phyloP scores from a whole-genome alignment of 2,888 invertebrate species.

The Melanchra persicariae region DNA sequence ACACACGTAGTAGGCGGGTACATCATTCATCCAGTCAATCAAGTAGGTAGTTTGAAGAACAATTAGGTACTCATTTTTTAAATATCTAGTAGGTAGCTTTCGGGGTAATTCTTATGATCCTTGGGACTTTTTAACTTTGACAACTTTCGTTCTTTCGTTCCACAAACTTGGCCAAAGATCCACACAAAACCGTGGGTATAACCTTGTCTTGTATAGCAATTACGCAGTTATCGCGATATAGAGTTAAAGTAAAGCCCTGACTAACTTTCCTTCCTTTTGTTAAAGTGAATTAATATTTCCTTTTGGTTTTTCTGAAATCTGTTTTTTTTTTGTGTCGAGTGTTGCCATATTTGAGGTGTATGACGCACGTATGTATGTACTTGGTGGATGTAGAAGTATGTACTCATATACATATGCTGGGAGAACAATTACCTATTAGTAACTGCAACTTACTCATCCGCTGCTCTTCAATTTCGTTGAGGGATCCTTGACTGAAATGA shows the following conservation, averaged over 20 bases:
- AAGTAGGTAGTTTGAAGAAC: not conserved
- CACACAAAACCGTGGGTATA: too few species aligned
- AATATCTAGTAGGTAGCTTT: not conserved
- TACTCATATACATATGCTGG: not conserved
- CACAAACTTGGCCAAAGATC: too few species aligned
- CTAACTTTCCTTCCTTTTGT: not conserved
- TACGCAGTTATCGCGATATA: too few species aligned
- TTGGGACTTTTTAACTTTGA: too few species aligned
- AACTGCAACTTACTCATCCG: not conserved
- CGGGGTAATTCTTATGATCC: too few species aligned
- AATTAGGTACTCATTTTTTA: not conserved
- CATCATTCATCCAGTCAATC: too few species aligned
- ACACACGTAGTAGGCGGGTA: not conserved
- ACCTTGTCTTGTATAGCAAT: not conserved
- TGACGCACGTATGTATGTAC: slow-evolving; percentile 5
- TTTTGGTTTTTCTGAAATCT: slow-evolving; percentile 9
- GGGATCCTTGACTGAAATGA: not conserved
- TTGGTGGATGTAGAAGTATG: too few species aligned
- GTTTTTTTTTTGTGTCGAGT: not conserved
- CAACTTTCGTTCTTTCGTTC: too few species aligned
- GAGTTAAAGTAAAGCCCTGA: not conserved
- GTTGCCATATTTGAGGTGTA: not conserved
- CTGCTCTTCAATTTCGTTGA: not conserved
- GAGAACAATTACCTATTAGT: not conserved
- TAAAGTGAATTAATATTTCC: not conserved